Conservation (phyloP, 2,797 vertebrate species). For the Lophius americanus region DNA sequence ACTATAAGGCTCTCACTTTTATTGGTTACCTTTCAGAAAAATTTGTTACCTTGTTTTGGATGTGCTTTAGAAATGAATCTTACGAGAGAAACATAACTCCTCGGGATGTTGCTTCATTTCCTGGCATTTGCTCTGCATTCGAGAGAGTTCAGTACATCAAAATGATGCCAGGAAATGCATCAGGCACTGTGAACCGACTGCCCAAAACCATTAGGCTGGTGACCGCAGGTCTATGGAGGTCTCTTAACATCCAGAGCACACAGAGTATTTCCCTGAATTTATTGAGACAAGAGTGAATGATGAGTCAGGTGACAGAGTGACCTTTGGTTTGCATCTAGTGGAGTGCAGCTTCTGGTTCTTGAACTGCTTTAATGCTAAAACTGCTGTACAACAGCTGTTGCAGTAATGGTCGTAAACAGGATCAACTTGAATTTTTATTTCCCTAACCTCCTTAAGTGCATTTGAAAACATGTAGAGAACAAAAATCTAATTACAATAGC, state of each 20-base stretch:
- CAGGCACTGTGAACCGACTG: slow-evolving; percentile 11
- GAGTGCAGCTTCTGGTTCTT: slow-evolving; percentile 1
- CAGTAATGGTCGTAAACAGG: background rate
- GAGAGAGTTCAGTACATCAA: slow-evolving; percentile 1
- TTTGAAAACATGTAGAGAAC: too few relatives aligned
- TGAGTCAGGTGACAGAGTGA: slow-evolving; percentile 18
- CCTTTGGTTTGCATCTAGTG: slow-evolving; percentile 16
- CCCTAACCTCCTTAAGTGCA: too few relatives aligned
- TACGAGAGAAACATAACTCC: slow-evolving; percentile 13
- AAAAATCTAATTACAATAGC: too few relatives aligned
- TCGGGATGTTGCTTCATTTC: slow-evolving; percentile 18
- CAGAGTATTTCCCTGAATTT: background rate
- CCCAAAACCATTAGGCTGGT: slow-evolving; percentile 6
- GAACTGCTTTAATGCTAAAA: slow-evolving; percentile 3
- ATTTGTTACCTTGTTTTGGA: background rate
- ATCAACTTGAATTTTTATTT: too few relatives aligned
- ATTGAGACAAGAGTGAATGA: slow-evolving; percentile 18
- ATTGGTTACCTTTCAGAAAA: background rate
- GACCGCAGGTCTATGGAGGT: slow-evolving; percentile 12
- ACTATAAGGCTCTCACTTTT: too few relatives aligned
- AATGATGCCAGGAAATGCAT: slow-evolving; percentile 34
- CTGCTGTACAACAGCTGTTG: background rate
- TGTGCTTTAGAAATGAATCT: slow-evolving; percentile 17
- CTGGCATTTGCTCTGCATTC: slow-evolving; percentile 15
- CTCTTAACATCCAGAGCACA: slow-evolving; percentile 18